These are phyloP conservation scores for Genyomyrus donnyi DNA, from an alignment of 2,113 vertebrate species.

Conservation along the genomic window DNA sequence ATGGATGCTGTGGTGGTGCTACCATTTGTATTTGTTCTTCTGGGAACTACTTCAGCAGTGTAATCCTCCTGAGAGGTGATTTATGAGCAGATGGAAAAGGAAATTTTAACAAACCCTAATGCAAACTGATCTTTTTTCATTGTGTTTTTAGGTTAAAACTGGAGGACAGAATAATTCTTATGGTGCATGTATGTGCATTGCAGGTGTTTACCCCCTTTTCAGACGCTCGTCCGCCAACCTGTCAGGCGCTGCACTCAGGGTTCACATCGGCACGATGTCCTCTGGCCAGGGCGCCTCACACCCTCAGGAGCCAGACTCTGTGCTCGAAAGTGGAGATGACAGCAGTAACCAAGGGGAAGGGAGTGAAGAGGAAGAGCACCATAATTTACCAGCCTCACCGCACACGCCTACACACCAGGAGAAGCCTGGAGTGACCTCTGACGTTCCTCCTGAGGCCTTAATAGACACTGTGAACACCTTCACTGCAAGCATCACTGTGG, in stretches of 20 bases:
- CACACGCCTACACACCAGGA: constrained; percentile 16
- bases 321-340: constrained; percentile 27
- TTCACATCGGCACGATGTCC: constrained; percentile 61
- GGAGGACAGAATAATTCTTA: background rate
- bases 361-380: constrained; percentile 13
- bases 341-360: constrained; percentile 51
- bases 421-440: constrained; percentile 23
- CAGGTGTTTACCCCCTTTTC: constrained; percentile 87
- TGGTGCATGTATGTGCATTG: background rate
- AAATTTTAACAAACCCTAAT: background rate
- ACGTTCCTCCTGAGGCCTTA: background rate
- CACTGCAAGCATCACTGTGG: constrained; percentile 70
- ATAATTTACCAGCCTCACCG: background rate
- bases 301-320: constrained; percentile 12
- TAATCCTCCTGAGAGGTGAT: background rate
- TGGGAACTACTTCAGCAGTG: background rate
- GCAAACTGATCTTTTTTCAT: background rate
- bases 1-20: background rate
- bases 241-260: constrained; percentile 76
- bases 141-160: background rate
- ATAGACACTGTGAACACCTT: constrained; percentile 61
- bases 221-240: constrained; percentile 73
- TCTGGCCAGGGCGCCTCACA: constrained; percentile 14
- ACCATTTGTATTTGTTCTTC: background rate
- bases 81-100: background rate